Conservation (phyloP, 2,113 vertebrate species). For the Phainopepla nitens region DNA sequence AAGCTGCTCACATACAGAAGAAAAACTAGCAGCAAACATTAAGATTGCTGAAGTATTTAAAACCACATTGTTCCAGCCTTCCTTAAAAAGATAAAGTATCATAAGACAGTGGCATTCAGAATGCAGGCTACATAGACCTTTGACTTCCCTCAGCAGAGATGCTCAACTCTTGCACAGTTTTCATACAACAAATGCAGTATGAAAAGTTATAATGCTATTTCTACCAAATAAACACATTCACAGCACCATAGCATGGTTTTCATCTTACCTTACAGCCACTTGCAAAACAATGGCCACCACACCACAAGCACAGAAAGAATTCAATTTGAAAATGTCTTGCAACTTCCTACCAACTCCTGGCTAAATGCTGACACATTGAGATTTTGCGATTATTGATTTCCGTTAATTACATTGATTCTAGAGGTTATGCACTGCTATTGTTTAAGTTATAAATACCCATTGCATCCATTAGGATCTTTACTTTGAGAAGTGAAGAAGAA, state of each 20-base stretch:
- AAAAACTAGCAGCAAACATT: neutral
- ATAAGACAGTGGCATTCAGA: neutral
- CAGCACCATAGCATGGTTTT: neutral
- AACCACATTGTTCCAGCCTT: neutral
- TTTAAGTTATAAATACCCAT: constrained; percentile 44
- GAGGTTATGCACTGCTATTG: neutral
- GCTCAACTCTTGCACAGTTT: neutral
- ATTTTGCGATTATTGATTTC: constrained; percentile 61
- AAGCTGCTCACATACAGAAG: neutral
- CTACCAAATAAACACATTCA: neutral
- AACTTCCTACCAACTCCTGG: neutral
- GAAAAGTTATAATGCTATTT: neutral
- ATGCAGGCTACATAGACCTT: neutral
- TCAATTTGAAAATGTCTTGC: neutral
- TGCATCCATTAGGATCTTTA: neutral
- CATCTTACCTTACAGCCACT: neutral
- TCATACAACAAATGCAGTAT: neutral
- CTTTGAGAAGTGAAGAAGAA: neutral
- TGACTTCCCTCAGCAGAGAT: neutral
- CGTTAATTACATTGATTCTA: constrained; percentile 52
- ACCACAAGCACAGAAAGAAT: neutral
- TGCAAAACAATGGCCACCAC: neutral
- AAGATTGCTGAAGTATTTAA: neutral
- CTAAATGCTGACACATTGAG: constrained; percentile 6
- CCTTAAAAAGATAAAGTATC: neutral